A percentile compares a stretch with the other conserved stretches of the same genome.
These are phyloP conservation scores for Folsomia candida DNA, from an alignment of 2,888 invertebrate species.

Conservation along the genomic window DNA sequence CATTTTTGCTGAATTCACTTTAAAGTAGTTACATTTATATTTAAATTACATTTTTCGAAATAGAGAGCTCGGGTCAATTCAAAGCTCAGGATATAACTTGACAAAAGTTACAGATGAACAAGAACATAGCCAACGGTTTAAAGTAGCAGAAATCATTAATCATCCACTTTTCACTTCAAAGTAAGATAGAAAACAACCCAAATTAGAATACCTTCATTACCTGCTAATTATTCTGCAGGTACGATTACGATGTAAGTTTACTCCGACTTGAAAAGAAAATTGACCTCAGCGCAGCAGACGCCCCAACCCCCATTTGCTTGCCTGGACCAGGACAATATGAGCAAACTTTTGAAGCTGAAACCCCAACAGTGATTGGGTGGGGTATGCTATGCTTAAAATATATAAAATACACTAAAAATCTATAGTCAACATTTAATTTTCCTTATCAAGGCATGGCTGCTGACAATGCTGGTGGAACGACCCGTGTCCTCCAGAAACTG, in stretches of 20 bases:
- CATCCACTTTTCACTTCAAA: constrained; percentile 44
- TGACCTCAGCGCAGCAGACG: constrained; percentile 30
- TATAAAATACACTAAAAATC: too few species aligned
- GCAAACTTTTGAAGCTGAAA: constrained; percentile 11
- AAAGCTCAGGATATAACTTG: constrained; percentile 31
- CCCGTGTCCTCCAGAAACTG: constrained; percentile 45
- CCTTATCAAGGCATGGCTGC: constrained; percentile 40
- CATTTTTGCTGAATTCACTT: too few species aligned
- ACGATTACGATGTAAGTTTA: constrained; percentile 46
- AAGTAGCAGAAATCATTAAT: constrained; percentile 41
- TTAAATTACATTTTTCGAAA: background rate
- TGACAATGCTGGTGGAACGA: constrained; percentile 44
- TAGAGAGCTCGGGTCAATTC: constrained; percentile 44
- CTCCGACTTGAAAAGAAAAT: constrained; percentile 39
- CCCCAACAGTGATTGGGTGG: constrained; percentile 38
- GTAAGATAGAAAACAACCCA: background rate
- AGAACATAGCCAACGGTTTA: constrained; percentile 39
- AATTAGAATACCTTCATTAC: too few species aligned
- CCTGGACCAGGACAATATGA: constrained; percentile 17
- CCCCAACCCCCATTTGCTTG: constrained; percentile 47
- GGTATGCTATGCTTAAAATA: too few species aligned
- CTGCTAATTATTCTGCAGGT: too few species aligned
- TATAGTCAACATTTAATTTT: too few species aligned
- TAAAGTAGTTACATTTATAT: too few species aligned
- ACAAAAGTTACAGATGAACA: constrained; percentile 34